These are phyloP conservation scores for Oncorhynchus keta DNA, from an alignment of 2,113 vertebrate genomes.

Conservation along the genomic window DNA sequence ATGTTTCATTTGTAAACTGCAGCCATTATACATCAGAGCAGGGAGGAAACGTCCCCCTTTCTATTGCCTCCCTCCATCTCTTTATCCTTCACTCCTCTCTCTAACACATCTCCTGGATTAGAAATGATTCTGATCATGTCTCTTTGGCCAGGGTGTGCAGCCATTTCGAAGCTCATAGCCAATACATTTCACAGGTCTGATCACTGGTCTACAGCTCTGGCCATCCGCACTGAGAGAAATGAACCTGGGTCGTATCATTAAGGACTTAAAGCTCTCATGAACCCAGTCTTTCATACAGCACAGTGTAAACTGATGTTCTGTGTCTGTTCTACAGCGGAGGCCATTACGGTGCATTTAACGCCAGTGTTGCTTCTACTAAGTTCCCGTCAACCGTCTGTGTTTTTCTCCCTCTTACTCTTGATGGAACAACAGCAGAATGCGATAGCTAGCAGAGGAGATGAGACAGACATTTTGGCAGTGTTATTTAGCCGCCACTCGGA, in stretches of 20 bases:
- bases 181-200: neutral
- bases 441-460: slow-evolving; percentile 26
- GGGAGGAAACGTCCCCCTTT: neutral
- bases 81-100: slow-evolving; percentile 19
- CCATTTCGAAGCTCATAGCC: slow-evolving; percentile 48
- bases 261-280: slow-evolving; percentile 31
- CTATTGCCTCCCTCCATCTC: slow-evolving; percentile 10
- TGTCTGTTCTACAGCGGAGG: slow-evolving; percentile 52
- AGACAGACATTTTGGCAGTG: slow-evolving; percentile 19
- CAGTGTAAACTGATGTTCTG: slow-evolving; percentile 43
- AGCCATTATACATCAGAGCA: neutral
- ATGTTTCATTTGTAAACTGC: slow-evolving; percentile 36
- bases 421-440: slow-evolving; percentile 25
- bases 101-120: slow-evolving; percentile 46
- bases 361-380: slow-evolving; percentile 32
- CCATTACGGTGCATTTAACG: slow-evolving; percentile 56
- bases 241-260: slow-evolving; percentile 18
- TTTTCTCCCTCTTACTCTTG: neutral
- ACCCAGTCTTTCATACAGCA: slow-evolving; percentile 32
- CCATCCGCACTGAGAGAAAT: neutral
- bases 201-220: neutral
- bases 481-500: slow-evolving; percentile 28
- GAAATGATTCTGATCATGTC: slow-evolving; percentile 47
- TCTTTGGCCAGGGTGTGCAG: slow-evolving; percentile 24
- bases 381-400: slow-evolving; percentile 20